These are phyloP conservation scores for Ambastaia sidthimunki DNA, from an alignment of 2,797 vertebrate genomes.

Conservation along the genomic window DNA sequence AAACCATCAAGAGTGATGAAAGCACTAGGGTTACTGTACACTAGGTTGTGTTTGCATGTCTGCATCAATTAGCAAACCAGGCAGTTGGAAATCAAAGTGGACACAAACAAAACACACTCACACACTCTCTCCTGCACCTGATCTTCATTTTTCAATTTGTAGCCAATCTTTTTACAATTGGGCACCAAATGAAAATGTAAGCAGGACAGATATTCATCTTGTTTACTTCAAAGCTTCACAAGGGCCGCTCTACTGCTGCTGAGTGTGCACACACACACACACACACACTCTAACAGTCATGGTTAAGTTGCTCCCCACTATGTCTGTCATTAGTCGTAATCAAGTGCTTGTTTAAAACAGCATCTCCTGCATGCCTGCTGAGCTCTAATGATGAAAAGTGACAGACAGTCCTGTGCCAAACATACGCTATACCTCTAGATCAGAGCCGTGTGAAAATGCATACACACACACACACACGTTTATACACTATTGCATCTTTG, in stretches of 20 bases:
- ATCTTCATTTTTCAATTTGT: constrained; percentile 84
- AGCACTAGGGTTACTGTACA: neutral
- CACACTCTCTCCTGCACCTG: constrained; percentile 70
- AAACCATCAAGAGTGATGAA: constrained; percentile 15
- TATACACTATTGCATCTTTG: too few relatives aligned
- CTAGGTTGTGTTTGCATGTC: constrained; percentile 45
- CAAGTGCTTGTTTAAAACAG: constrained; percentile 66
- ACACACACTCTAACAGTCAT: constrained; percentile 30
- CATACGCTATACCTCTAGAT: neutral
- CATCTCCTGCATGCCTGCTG: constrained; percentile 19
- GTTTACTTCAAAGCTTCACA: constrained; percentile 76
- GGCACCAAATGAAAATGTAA: constrained; percentile 77
- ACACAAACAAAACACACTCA: constrained; percentile 16
- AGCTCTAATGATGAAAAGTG: constrained; percentile 51
- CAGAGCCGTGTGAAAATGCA: neutral
- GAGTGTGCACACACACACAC: constrained; percentile 9
- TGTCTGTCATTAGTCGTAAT: constrained; percentile 74
- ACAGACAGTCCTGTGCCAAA: constrained; percentile 22
- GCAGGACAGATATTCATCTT: constrained; percentile 81
- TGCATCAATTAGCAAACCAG: constrained; percentile 40
- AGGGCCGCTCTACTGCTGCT: constrained; percentile 59
- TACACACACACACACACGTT: too few relatives aligned
- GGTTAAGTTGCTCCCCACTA: constrained; percentile 58
- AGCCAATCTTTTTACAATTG: constrained; percentile 78
- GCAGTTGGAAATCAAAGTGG: constrained; percentile 5